These are phyloP conservation scores for Madoqua kirkii DNA, from an alignment of 2,113 vertebrate species.

Conservation along the genomic window DNA sequence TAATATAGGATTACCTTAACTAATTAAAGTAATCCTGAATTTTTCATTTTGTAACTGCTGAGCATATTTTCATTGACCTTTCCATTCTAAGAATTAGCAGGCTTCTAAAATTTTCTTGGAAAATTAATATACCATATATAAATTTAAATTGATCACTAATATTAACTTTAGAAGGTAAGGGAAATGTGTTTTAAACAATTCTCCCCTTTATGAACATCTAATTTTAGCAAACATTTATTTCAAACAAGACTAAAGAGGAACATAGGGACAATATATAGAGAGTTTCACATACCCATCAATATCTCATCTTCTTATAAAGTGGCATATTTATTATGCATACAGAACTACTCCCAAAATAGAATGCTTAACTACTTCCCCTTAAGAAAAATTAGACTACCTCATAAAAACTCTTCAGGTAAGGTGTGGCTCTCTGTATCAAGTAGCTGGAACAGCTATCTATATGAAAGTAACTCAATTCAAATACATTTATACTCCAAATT, in stretches of 20 bases:
- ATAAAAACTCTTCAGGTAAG: not conserved
- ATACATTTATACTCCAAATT: not conserved
- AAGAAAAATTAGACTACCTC: not conserved
- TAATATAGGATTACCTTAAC: conserved; percentile 16
- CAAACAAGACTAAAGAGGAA: not conserved
- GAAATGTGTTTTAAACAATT: conserved; percentile 28
- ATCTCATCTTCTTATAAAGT: not conserved
- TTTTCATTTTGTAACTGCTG: conserved; percentile 35
- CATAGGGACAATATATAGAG: not conserved
- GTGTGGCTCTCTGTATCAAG: not conserved
- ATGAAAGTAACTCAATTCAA: not conserved
- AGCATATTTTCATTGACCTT: conserved; percentile 36
- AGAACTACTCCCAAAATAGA: not conserved
- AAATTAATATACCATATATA: conserved; percentile 13
- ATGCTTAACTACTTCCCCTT: not conserved
- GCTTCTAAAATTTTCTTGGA: conserved; percentile 27
- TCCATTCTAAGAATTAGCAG: not conserved
- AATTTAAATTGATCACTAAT: conserved; percentile 33
- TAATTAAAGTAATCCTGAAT: conserved; percentile 3
- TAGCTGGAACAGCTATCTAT: not conserved
- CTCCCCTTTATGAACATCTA: conserved; percentile 3
- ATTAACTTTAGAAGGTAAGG: conserved; percentile 31
- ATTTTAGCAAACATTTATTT: conserved; percentile 18
- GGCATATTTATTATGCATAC: not conserved
- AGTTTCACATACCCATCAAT: not conserved